phyloP scores from a whole-genome alignment of 2,888 invertebrate species.

The Prosapia bicincta region DNA sequence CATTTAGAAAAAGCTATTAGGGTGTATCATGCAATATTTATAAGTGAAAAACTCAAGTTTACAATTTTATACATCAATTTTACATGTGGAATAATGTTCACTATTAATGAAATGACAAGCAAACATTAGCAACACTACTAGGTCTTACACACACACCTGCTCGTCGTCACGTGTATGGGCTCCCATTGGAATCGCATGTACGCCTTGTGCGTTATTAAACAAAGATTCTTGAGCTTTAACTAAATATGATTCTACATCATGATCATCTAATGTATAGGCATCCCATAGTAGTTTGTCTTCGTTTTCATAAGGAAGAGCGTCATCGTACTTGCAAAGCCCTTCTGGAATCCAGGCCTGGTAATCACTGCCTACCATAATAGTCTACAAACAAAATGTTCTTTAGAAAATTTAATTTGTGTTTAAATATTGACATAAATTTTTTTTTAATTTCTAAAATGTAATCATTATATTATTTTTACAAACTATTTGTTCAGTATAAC shows the following conservation, averaged over 20 bases:
- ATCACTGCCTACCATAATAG: conserved; percentile 92
- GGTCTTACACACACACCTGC: too few relatives aligned
- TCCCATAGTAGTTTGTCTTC: conserved; percentile 95
- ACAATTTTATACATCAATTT: too few relatives aligned
- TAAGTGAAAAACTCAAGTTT: too few relatives aligned
- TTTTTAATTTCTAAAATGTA: too few relatives aligned
- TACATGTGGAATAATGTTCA: too few relatives aligned
- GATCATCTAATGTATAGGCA: conserved; percentile 69
- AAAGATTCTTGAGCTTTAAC: conserved; percentile 50
- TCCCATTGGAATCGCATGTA: conserved; percentile 58
- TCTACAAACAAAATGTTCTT: conserved; percentile 47
- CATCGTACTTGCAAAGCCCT: conserved; percentile 87
- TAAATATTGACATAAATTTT: background rate
- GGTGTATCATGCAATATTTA: too few relatives aligned
- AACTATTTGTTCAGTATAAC: too few relatives aligned
- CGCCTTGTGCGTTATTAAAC: conserved; percentile 48
- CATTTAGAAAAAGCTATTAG: too few relatives aligned
- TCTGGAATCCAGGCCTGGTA: conserved; percentile 94
- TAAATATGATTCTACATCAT: conserved; percentile 77
- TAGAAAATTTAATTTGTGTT: background rate
- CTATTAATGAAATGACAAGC: too few relatives aligned
- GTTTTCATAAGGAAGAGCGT: conserved; percentile 91
- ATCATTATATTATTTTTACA: too few relatives aligned
- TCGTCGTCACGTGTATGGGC: conserved; percentile 81
- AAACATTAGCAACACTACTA: too few relatives aligned